Base-by-base conservation (phyloP, 2,797 vertebrate genomes). In the Vireo griseus region DNA sequence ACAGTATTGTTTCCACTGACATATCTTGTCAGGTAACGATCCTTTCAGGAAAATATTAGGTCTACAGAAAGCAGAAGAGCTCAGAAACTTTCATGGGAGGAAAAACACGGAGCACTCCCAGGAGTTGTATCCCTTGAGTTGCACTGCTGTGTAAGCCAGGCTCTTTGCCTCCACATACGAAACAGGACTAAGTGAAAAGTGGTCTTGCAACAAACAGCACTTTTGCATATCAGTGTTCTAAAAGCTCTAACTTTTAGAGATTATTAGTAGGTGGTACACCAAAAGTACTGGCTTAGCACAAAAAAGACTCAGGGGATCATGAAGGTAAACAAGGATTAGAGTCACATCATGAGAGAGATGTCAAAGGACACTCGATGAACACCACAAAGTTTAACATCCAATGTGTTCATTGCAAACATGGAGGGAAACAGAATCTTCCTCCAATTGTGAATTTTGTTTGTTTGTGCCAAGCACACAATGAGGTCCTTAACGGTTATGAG, bases 61-160 rank as follows among this genome's bases (percentile, higher is more conserved):
- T 47, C 13, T 68, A 24, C 40, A 80, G 39, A 82, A 90, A 91
- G 80, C 10, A 47, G 24, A 62, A 79, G 10, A 88, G 14, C 35
- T 73, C 54, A 42, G 29, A 74, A 42, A 54, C 6, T 66, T 90
- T 37, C 13, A 65, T 3, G 12, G 16, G 45, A 77, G 35, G 35
- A 94, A 66, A 29, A 88, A 75, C 28, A 58, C 0, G 12, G 13
- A 37, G 39, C 2, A 3, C 19, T 62, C 9, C 47, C 4, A 28
- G 9, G 33, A 37, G 39, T 3, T 67, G 33, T n/a, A 21, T 9
- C 42, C 47, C 57, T 51, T 33, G 10, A n/a, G 18, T 7, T 61
- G 48, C 47, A 74, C 10, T 0, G 0, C 29, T 48, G 17, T 2
- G 0, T 18, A 33, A 10, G 22, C 6, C 28, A 54, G n/a, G 16